These are phyloP conservation scores for Muscicapa striata DNA, from an alignment of 2,797 vertebrate species.

Conservation along the genomic window DNA sequence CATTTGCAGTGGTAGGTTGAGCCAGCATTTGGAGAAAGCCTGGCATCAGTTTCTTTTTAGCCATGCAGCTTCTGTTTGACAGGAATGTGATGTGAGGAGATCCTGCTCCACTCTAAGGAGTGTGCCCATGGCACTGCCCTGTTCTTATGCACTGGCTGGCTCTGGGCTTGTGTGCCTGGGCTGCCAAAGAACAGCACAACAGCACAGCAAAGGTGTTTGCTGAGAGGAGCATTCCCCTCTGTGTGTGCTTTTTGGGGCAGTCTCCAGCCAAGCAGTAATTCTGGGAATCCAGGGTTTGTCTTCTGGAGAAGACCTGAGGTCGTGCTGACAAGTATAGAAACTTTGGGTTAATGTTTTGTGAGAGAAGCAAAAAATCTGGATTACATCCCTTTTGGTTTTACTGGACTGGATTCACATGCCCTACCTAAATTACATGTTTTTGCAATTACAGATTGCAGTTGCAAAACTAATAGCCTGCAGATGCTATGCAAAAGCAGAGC, in stretches of 20 bases:
- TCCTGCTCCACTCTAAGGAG: neutral
- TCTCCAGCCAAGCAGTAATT: neutral
- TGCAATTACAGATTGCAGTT: slow-evolving; percentile 65
- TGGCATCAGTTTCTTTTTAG: neutral
- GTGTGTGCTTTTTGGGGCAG: neutral
- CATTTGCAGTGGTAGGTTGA: neutral
- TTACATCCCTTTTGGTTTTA: slow-evolving; percentile 41
- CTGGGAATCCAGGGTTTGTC: neutral
- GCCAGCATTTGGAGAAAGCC: neutral
- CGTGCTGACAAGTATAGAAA: slow-evolving; percentile 29
- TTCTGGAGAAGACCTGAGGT: neutral
- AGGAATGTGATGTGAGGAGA: neutral
- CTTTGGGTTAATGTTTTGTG: slow-evolving; percentile 19
- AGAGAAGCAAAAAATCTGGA: slow-evolving; percentile 46
- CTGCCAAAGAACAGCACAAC: neutral
- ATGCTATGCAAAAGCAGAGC: slow-evolving; percentile 44
- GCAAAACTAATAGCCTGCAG: slow-evolving; percentile 66
- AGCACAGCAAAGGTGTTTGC: neutral
- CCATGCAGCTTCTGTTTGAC: neutral
- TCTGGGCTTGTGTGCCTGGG: neutral
- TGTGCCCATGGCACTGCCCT: neutral
- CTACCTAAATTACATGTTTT: slow-evolving; percentile 69
- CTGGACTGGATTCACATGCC: slow-evolving; percentile 39
- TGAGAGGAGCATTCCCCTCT: neutral
- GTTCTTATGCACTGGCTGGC: neutral